Conservation (phyloP, 1,140 invertebrate genomes). For the Drosophila carrolli region DNA sequence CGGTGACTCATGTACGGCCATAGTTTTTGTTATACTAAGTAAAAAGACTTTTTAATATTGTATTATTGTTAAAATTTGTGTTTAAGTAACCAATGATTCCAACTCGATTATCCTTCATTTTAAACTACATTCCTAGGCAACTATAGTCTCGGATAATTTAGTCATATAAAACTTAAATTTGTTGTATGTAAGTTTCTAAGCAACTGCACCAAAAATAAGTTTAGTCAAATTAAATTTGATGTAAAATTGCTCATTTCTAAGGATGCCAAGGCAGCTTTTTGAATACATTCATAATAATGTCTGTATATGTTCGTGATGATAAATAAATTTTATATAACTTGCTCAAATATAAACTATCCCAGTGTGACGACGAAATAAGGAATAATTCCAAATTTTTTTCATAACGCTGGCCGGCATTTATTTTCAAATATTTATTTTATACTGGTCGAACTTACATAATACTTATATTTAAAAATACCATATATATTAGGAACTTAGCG, state of each 20-base stretch:
- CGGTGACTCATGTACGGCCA: constrained; percentile 4
- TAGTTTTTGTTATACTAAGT: constrained; percentile 15
- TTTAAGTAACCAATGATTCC: constrained; percentile 12
- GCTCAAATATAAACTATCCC: constrained; percentile 30
- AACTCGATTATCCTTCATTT: neutral
- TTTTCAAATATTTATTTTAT: constrained; percentile 43
- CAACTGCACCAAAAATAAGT: constrained; percentile 15
- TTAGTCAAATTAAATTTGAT: constrained; percentile 41
- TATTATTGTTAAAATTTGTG: neutral
- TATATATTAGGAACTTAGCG: constrained; percentile 45
- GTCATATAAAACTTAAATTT: neutral
- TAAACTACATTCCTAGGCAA: constrained; percentile 19
- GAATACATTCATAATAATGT: constrained; percentile 16
- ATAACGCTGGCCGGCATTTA: constrained; percentile 46
- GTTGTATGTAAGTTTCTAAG: constrained; percentile 16
- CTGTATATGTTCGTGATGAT: constrained; percentile 18
- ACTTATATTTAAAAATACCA: constrained; percentile 49
- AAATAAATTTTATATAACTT: constrained; percentile 10
- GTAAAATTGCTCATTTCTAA: constrained; percentile 12
- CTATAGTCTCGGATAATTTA: constrained; percentile 9
- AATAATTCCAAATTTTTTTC: constrained; percentile 25
- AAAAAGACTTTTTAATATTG: constrained; percentile 9
- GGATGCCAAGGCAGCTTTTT: constrained; percentile 25
- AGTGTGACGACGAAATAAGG: constrained; percentile 16
- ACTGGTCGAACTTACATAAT: constrained; percentile 50